Evolutionary conservation across 2,888 invertebrate genomes (phyloP).

Genomic region (Apodemia hepburni): DNA sequence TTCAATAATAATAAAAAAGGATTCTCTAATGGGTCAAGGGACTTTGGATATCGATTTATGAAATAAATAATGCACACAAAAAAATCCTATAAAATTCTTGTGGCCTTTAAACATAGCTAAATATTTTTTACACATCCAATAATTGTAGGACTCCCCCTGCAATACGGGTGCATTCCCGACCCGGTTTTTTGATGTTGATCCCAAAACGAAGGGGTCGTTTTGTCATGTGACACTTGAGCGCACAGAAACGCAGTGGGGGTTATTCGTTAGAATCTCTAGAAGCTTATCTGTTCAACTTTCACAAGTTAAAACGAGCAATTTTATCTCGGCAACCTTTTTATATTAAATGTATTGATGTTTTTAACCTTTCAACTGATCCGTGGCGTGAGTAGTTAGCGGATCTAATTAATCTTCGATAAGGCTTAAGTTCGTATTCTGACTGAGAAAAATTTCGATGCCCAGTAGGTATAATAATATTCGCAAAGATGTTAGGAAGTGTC

Average conservation of each 20-base stretch:
- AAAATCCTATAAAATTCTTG: conserved; percentile 5
- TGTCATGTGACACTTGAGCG: conserved; percentile 77
- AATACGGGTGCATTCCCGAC: conserved; percentile 65
- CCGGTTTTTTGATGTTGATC: conserved; percentile 67
- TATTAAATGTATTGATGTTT: neutral
- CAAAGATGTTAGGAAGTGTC: no score
- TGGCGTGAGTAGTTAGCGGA: no score
- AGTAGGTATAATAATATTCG: no score
- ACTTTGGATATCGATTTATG: neutral
- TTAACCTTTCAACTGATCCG: neutral
- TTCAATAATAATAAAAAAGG: no score
- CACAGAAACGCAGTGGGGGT: conserved; percentile 57
- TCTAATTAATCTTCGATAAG: no score
- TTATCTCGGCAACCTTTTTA: conserved; percentile 1
- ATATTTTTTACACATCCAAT: conserved; percentile 25
- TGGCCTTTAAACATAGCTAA: conserved; percentile 14
- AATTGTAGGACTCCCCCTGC: conserved; percentile 45
- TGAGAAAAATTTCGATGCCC: no score
- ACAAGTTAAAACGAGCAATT: conserved; percentile 19
- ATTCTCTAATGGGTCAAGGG: no score
- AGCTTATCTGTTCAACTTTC: conserved; percentile 57
- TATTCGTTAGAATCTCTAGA: conserved; percentile 62
- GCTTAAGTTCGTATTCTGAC: no score
- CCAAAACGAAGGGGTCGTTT: conserved; percentile 66
- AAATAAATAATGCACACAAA: neutral